Evolutionary conservation across 2,113 vertebrate genomes (phyloP), one percentile per base, ranked within the genome.

Genomic region (Channa maculata): DNA sequence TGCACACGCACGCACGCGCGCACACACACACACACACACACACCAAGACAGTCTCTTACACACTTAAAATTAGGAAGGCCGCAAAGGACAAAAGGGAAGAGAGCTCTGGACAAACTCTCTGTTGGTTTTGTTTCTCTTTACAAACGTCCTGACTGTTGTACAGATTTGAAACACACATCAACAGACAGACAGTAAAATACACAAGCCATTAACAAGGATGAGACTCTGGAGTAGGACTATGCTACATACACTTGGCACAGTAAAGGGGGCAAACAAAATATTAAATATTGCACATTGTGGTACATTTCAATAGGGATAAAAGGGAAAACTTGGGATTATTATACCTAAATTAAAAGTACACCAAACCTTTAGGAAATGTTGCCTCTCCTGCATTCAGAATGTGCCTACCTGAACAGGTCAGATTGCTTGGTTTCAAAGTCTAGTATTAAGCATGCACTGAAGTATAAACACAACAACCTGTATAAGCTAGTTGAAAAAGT

Each of bases 231-330:
- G 79, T 85, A 39, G 49, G 77, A 79, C 71, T 69, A 81, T 79
- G 79, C 86, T 86, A 91, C 86, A 86, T 84, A 78, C 76, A 90
- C 88, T 91, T 93, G 92, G 90, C 91, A 93, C 91, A 60, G 75
- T 58, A 76, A 85, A 43, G 37, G 34, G 50, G 68, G 51, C 3
- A 6, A 13, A 52, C 6, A 68, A 81, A 71, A 79, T 54, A 7
- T 41, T 79, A 84, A 82, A 76, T 91, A 92, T 90, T 93, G 89
- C 92, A 92, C 89, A 82, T 82, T 65, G 71, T 71, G 80, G 13
- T 61, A 88, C 59, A 82, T 84, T 79, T 90, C 37, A 71, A 58
- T 34, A 61, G 50, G 44, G 46, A 50, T 41, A 58, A 84, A 78
- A 39, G 34, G 50, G 54, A 15, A 5, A 58, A 76, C 13, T 74